These are phyloP conservation scores for Dicrurus megarhynchus DNA, from an alignment of 2,113 vertebrate species.

Conservation along the genomic window DNA sequence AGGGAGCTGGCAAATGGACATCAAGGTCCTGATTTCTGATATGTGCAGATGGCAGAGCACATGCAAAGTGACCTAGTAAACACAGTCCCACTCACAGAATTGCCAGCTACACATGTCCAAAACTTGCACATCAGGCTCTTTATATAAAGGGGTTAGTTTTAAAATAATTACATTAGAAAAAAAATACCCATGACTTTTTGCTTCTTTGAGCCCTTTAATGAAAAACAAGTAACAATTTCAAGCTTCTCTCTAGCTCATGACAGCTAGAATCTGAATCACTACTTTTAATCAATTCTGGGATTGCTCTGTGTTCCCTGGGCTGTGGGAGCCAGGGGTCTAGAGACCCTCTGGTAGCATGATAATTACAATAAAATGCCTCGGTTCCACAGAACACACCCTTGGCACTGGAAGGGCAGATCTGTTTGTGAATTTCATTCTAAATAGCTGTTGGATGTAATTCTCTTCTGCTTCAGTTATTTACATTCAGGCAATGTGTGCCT, in stretches of 20 bases:
- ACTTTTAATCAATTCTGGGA: not conserved
- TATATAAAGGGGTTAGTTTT: not conserved
- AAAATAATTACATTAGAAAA: not conserved
- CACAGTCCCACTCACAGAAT: not conserved
- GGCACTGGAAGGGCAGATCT: not conserved
- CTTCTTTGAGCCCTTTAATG: not conserved
- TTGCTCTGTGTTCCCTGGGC: not conserved
- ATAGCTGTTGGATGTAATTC: not conserved
- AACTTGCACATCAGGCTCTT: not conserved
- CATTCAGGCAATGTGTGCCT: not conserved
- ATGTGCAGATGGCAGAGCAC: not conserved
- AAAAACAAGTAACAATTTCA: not conserved
- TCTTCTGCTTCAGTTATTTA: not conserved
- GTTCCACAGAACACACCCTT: not conserved
- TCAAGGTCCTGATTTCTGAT: not conserved
- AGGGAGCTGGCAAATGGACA: not conserved
- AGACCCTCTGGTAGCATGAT: not conserved
- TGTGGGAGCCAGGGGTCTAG: not conserved
- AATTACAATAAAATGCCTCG: not conserved
- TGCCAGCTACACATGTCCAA: not conserved
- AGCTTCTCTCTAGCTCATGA: not conserved
- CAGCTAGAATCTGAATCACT: constrained; percentile 4
- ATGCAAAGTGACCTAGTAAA: not conserved
- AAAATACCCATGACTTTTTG: not conserved
- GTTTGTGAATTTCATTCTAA: not conserved